Conservation (phyloP, 2,888 invertebrate species). For the Nomada fucata region DNA sequence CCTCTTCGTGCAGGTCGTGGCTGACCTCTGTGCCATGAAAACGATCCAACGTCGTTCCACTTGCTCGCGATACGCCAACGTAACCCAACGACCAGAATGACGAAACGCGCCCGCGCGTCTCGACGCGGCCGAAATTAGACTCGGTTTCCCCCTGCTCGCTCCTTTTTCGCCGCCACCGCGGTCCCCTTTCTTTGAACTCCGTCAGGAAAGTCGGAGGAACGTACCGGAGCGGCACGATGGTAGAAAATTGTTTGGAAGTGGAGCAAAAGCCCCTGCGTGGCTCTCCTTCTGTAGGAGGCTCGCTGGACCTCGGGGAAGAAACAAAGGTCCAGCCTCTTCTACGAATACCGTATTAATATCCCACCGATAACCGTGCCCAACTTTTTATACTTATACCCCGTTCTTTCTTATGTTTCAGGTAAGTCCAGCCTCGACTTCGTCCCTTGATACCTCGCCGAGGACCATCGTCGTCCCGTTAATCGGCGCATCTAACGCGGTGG, state of each 20-base stretch:
- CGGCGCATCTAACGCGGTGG: background rate
- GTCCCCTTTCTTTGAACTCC: slow-evolving; percentile 15
- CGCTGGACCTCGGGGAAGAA: background rate
- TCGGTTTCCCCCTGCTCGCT: background rate
- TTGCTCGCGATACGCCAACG: slow-evolving; percentile 62
- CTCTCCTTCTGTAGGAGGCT: background rate
- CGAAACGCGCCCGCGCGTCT: slow-evolving; percentile 53
- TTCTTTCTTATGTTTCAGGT: slow-evolving; percentile 70
- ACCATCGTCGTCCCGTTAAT: background rate
- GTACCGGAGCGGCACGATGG: background rate
- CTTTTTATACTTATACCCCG: background rate
- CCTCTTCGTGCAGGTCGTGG: slow-evolving; percentile 65
- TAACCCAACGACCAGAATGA: slow-evolving; percentile 58
- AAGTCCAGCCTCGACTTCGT: slow-evolving; percentile 50
- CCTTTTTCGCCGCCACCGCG: background rate
- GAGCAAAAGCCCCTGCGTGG: background rate
- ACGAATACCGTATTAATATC: background rate
- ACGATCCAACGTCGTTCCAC: slow-evolving; percentile 63
- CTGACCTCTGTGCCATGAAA: slow-evolving; percentile 78
- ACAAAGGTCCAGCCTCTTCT: background rate
- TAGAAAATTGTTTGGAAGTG: slow-evolving; percentile 21
- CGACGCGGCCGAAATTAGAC: slow-evolving; percentile 61
- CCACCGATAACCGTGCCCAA: too few relatives aligned
- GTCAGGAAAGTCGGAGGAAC: slow-evolving; percentile 4
- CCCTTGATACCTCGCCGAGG: too few relatives aligned